phyloP scores from a whole-genome alignment of 1,140 invertebrate genomes.

The Bombus sibiricus region DNA sequence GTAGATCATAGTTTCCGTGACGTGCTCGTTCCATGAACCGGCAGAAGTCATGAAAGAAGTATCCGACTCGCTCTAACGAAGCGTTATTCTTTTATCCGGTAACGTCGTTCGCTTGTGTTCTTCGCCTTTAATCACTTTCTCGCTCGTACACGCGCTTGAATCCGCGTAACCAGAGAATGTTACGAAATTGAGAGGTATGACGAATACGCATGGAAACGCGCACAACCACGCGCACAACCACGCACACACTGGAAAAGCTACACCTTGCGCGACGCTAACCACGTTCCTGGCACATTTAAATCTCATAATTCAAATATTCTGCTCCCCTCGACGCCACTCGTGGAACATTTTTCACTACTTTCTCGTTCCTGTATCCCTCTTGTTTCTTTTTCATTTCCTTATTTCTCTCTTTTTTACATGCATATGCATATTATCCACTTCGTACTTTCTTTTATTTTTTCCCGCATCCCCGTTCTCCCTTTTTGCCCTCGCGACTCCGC shows the following conservation, averaged over 20 bases:
- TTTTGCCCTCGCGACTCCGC: background rate
- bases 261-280: constrained; percentile 21
- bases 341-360: constrained; percentile 26
- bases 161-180: constrained; percentile 21
- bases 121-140: constrained; percentile 35
- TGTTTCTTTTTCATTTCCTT: constrained; percentile 49
- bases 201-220: background rate
- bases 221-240: too few relatives aligned
- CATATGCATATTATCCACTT: constrained; percentile 51
- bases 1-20: background rate
- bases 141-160: background rate
- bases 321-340: constrained; percentile 7
- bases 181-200: constrained; percentile 28
- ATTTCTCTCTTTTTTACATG: constrained; percentile 26
- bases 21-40: background rate
- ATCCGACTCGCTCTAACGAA: background rate
- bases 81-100: constrained; percentile 25
- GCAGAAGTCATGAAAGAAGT: background rate
- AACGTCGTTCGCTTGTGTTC: background rate
- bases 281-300: constrained; percentile 44
- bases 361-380: constrained; percentile 5
- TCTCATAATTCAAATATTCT: constrained; percentile 51
- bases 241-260: background rate
- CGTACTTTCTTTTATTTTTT: constrained; percentile 22
- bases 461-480: background rate